Base-by-base conservation (phyloP, 2,113 vertebrate genomes). In the Ardeotis arabs region DNA sequence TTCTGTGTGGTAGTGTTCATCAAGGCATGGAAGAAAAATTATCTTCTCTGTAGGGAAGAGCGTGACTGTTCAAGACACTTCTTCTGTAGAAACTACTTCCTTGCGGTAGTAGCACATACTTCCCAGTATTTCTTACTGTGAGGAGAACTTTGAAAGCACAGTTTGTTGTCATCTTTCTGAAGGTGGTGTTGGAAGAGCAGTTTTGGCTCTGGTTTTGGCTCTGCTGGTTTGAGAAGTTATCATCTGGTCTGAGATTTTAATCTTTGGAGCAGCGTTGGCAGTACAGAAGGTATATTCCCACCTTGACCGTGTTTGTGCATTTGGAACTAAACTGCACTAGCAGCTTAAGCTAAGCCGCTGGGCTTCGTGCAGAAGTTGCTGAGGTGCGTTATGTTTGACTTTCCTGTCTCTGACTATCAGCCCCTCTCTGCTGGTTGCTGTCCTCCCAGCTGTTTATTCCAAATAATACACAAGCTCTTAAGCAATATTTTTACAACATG, bases 141-240 rank as follows among this genome's bases (percentile, higher is more conserved):
- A 66, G 41, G 75, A 66, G 41, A 86, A 33, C 47, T 92, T 41
- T 23, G 8, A 25, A 55, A 87, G 33, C 45, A 33, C 41, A 16
- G 13, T 59, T 37, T 87, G 29, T 37, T 87, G 29, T 37, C 4
- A 0, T 23, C 33, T 82, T 74, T 77, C 27, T n/a, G 90, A 79
- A 79, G 60, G 47, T 0, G 0, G 4, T 70, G 20, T 41, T 80
- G 83, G n/a, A 80, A 66, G 22, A 79, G 52, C 49, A 2, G 11
- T 53, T 82, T 22, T 39, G 62, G 20, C 59, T 86, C 35, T 35
- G 35, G 35, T 35, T 41, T 49, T 73, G 58, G 29, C 49, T 68
- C 29, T 21, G 79, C n/a, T 29, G 18, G 6, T 68, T 68, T 89
- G 28, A 24, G 64, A 27, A 58, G 31, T 28, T 12, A 37, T 84